Evolutionary conservation across 2,797 vertebrate genomes (phyloP), one percentile per base, ranked within the genome.

Genomic region (Chiloscyllium punctatum): DNA sequence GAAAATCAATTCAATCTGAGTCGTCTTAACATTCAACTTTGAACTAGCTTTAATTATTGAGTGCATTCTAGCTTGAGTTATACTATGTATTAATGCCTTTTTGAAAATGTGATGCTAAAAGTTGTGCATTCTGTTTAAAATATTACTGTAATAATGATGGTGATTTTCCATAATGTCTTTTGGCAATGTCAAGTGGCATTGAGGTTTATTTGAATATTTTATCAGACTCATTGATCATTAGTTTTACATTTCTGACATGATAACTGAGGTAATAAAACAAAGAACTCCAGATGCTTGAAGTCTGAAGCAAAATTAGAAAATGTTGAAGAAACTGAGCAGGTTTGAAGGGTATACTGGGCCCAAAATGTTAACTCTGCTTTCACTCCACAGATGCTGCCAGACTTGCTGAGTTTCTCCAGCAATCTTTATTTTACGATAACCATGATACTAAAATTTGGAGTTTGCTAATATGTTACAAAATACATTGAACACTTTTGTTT

Each of bases 141-240:
- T 27, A 71, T 42, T 94, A 25, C 11, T 68, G 23, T 42, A 48
- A 71, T 48, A 94, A 69, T 94, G 16, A 68, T 42, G 30, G 3
- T 57, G 27, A n/a, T 62, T 90, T 88, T 88, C 86, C 30, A 88
- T 57, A 57, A 90, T 2, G 33, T 42, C 33, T 88, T 91, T 62
- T 91, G 88, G 25, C 88, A n/a, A 79, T 37, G 57, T 88, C 23
- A 57, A 88, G 88, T 37, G 57, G 57, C 88, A 91, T 66, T 91
- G 53, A 66, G 18, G 66, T 62, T 91, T 62, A 91, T 91, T 37
- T 91, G 88, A 66, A 33, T 9, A 37, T 91, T 66, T 91, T 91
- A 66, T n/a, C 62, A 91, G 88, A 57, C 88, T 21, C 88, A 66
- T n/a, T 66, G 88, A 66, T 66, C 62, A 91, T 62, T 66, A 66